Evolutionary conservation across 2,113 vertebrate genomes (phyloP), one percentile per base, ranked within the genome.

Genomic region (Gila orcuttii): DNA sequence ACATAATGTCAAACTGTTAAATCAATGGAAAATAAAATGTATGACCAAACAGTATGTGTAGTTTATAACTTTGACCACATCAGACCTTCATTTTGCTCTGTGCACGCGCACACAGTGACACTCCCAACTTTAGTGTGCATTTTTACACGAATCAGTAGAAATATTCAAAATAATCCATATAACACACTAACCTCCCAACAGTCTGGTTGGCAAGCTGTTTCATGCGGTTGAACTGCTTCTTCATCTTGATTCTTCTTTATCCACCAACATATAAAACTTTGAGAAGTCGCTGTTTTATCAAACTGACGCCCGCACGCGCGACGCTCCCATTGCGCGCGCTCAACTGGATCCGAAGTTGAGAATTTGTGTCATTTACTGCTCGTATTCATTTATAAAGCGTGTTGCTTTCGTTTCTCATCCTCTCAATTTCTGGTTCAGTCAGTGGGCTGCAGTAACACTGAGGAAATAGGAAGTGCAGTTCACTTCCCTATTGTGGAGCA

Each of bases 221-320:
- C 97, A 98, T 97, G 80, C 97, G 97, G 83, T 98, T 97, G 83
- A 98, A 98, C 93, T 98, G 97, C 91, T 98, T 98, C 96, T 98
- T 98, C 97, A 98, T 98, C 79, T 45, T 87, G 52, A 52, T 33
- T 50, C 25, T 59, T 69, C 33, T 50, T 66, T 45, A 25, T 31
- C 52, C 75, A 42, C 11, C 21, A 33, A 10, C 23, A 73, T 39
- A 79, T 87, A 85, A 64, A 64, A 87, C 86, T 89, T 85, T 50
- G 4, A 76, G 89, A 92, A 91, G 90, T 92, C 86, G 6, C 86
- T 78, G 83, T 83, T 15, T 36, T 86, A 80, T 85, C 31, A 79
- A 85, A 88, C 57, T 62, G n/a, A 25, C 60, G 79, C 79, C 87
- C 83, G 87, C 87, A 82, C 89, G 90, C 91, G 83, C 85, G 91